Evolutionary conservation across 2,113 vertebrate species (phyloP).

Genomic region (Chamaetylas fuelleborni): DNA sequence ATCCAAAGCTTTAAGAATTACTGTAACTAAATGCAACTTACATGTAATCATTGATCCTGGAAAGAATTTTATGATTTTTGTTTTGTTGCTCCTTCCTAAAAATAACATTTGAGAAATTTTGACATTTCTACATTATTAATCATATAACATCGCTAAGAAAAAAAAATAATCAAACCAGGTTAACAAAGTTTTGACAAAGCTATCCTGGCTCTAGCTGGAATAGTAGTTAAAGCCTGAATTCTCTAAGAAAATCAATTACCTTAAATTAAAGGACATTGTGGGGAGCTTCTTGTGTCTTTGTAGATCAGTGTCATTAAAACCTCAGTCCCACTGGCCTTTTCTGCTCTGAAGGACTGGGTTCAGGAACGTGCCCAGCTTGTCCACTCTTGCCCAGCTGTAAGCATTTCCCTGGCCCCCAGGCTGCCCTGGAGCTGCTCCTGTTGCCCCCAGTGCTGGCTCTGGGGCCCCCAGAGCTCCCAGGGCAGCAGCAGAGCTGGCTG

Average conservation of each 20-base stretch:
- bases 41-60: neutral
- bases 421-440: rapidly evolving
- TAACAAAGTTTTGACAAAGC: neutral
- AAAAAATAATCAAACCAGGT: neutral
- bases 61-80: neutral
- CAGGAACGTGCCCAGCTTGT: neutral
- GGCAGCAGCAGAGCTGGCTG: neutral
- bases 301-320: neutral
- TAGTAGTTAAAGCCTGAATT: neutral
- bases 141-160: neutral
- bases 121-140: neutral
- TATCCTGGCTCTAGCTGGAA: neutral
- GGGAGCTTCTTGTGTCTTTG: neutral
- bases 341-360: neutral
- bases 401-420: rapidly evolving
- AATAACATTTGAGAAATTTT: neutral
- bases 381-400: neutral
- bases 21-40: neutral
- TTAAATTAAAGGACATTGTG: neutral
- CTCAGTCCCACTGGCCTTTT: neutral
- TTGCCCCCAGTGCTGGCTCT: neutral
- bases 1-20: neutral
- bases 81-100: neutral
- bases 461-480: neutral
- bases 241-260: neutral